Evolutionary conservation across 2,797 vertebrate species (phyloP).

Genomic region (Lateolabrax maculatus): DNA sequence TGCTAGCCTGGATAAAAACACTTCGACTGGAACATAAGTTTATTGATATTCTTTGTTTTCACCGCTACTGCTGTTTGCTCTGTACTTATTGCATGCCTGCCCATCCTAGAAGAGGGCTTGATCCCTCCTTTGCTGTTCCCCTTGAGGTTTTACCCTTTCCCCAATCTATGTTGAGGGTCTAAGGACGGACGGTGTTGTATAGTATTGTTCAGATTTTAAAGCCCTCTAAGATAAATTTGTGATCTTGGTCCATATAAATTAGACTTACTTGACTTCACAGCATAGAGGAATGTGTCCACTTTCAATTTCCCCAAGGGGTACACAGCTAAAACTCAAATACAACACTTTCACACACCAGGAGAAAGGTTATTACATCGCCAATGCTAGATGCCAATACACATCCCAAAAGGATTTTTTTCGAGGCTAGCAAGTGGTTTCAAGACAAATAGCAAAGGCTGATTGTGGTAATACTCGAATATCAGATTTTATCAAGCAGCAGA

Average conservation of each 20-base stretch:
- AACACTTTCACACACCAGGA: conserved; percentile 5
- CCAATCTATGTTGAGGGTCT: background rate
- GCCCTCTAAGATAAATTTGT: background rate
- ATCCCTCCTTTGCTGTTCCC: background rate
- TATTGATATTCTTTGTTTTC: background rate
- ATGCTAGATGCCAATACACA: conserved; percentile 58
- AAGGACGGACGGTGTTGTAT: background rate
- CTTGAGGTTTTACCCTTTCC: background rate
- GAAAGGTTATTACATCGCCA: conserved; percentile 49
- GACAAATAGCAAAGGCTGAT: conserved; percentile 72
- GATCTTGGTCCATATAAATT: background rate
- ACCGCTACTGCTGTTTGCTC: background rate
- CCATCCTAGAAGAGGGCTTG: background rate
- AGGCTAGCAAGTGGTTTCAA: conserved; percentile 73
- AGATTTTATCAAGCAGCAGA: conserved; percentile 83
- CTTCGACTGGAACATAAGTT: background rate
- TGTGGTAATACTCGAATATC: conserved; percentile 78
- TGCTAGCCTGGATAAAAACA: background rate
- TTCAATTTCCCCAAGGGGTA: conserved; percentile 14
- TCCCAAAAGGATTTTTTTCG: conserved; percentile 62
- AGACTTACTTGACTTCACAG: conserved; percentile 13
- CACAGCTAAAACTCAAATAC: conserved; percentile 8
- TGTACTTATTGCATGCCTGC: background rate
- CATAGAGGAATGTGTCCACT: background rate
- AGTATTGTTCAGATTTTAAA: background rate